Percentiles rank a stretch among this genome's conserved stretches.
Conservation (phyloP, 2,113 vertebrate species). For the Spheniscus mendiculus region DNA sequence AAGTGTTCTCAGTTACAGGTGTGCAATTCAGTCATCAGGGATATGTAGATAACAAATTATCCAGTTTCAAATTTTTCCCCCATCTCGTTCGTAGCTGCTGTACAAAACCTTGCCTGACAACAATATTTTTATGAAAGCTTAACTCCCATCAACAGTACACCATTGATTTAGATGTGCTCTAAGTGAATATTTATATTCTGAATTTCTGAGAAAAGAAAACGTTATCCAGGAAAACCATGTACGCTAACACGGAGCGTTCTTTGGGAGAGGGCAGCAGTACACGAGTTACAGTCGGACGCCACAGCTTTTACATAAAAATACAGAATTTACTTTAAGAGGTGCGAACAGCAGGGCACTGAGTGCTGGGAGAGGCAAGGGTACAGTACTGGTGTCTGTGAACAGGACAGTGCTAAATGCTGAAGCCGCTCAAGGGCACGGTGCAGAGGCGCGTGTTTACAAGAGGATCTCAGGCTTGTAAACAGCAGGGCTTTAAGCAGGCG, state of each 20-base stretch:
- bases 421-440: neutral
- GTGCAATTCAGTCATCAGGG: neutral
- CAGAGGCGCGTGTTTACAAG: neutral
- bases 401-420: neutral
- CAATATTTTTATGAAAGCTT: neutral
- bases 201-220: constrained; percentile 2
- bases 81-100: neutral
- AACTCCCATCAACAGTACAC: neutral
- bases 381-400: neutral
- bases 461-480: neutral
- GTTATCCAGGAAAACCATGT: neutral
- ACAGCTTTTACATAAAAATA: neutral
- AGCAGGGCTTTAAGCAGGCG: neutral
- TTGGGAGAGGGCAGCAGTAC: neutral
- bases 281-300: neutral
- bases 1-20: neutral
- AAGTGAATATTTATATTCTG: constrained; percentile 1
- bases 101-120: neutral
- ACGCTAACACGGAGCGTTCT: neutral
- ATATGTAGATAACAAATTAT: neutral
- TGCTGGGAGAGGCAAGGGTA: neutral
- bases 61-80: neutral
- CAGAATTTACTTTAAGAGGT: neutral
- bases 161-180: neutral
- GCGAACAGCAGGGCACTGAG: neutral